phyloP scores from a whole-genome alignment of 2,888 invertebrate genomes.

The Idaea biselata region DNA sequence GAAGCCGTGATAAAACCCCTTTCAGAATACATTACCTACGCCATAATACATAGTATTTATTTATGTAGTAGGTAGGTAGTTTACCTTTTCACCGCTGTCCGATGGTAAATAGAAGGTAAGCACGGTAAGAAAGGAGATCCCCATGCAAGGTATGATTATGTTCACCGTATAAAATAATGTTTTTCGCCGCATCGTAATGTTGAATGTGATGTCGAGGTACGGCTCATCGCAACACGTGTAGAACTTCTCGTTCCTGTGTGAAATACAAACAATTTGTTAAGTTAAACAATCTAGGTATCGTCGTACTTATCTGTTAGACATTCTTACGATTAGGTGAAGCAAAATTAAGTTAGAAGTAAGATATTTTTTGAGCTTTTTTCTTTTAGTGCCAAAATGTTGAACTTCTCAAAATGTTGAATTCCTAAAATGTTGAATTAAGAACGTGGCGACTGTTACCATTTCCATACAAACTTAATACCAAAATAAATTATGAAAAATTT shows the following conservation, averaged over 20 bases:
- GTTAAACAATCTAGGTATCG: too few relatives aligned
- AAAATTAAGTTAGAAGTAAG: too few relatives aligned
- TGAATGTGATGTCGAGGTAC: conserved; percentile 97
- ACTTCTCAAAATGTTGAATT: too few relatives aligned
- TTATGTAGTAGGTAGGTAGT: background rate
- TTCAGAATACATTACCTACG: background rate
- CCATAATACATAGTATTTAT: background rate
- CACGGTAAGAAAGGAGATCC: conserved; percentile 97
- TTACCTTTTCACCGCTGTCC: conserved; percentile 95
- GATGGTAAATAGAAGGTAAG: conserved; percentile 98
- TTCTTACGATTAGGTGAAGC: too few relatives aligned
- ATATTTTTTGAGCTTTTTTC: too few relatives aligned
- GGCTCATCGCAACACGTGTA: conserved; percentile 99
- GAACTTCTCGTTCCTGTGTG: conserved; percentile 91
- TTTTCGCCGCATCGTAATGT: conserved; percentile 97
- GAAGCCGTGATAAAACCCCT: background rate
- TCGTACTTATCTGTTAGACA: too few relatives aligned
- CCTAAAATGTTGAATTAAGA: too few relatives aligned
- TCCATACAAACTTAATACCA: too few relatives aligned
- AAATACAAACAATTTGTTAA: background rate
- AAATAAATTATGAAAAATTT: too few relatives aligned
- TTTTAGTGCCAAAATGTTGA: too few relatives aligned
- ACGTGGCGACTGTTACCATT: too few relatives aligned
- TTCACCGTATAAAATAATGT: conserved; percentile 98
- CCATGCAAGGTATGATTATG: conserved; percentile 98